A percentile compares a stretch with the other conserved stretches of the same genome.
These are phyloP conservation scores for Parambassis ranga DNA, from an alignment of 2,797 vertebrate species.

Conservation along the genomic window DNA sequence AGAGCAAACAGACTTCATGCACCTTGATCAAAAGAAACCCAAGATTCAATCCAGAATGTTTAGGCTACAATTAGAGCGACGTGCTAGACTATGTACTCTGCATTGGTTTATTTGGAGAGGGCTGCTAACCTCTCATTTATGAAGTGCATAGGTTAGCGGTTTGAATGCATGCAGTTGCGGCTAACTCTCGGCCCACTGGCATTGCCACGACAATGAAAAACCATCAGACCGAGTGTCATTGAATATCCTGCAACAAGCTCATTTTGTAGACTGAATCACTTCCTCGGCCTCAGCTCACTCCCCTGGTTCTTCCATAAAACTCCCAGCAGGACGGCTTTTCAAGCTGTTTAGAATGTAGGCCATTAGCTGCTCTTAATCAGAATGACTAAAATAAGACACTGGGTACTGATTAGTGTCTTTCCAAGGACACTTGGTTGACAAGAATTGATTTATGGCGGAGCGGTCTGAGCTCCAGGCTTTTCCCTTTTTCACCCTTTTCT, in stretches of 20 bases:
- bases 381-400: constrained; percentile 31
- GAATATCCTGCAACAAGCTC: constrained; percentile 5
- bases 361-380: constrained; percentile 33
- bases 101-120: constrained; percentile 69
- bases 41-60: constrained; percentile 65
- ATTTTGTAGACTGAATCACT: constrained; percentile 27
- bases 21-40: constrained; percentile 66
- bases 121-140: constrained; percentile 64
- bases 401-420: constrained; percentile 19
- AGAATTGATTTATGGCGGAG: constrained; percentile 12
- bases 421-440: constrained; percentile 29
- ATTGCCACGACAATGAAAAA: constrained; percentile 43
- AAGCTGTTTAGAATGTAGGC: constrained; percentile 23
- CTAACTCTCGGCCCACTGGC: constrained; percentile 16
- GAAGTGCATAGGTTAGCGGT: constrained; percentile 38
- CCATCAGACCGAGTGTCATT: constrained; percentile 40
- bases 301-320: constrained; percentile 32
- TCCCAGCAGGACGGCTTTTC: constrained; percentile 28
- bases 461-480: constrained; percentile 11
- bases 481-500: neutral
- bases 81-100: constrained; percentile 57
- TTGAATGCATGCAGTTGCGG: constrained; percentile 42
- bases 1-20: constrained; percentile 49
- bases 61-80: constrained; percentile 74
- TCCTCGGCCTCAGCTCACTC: constrained; percentile 25